phyloP scores from a whole-genome alignment of 2,113 vertebrate species.

The Coregonus clupeaformis region DNA sequence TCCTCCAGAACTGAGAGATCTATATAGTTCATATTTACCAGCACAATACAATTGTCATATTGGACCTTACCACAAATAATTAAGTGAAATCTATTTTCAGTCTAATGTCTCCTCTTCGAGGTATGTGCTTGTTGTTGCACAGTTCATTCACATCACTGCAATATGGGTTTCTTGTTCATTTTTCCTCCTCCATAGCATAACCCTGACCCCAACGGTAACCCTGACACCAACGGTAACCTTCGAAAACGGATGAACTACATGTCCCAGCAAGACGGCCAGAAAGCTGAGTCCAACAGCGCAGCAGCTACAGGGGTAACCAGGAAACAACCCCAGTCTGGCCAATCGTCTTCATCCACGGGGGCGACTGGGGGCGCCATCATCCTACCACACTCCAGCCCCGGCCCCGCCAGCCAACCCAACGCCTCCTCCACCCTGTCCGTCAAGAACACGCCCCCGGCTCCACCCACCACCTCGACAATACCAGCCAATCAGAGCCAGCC shows the following conservation, averaged over 20 bases:
- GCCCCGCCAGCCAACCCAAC: slow-evolving; percentile 83
- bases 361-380: slow-evolving; percentile 67
- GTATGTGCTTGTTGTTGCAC: not conserved
- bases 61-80: too few relatives aligned
- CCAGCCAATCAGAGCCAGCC: not conserved
- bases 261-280: slow-evolving; percentile 38
- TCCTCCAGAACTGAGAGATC: not conserved
- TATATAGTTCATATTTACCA: slow-evolving; percentile 2
- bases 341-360: slow-evolving; percentile 67
- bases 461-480: slow-evolving; percentile 70
- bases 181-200: slow-evolving; percentile 69
- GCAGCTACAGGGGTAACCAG: slow-evolving; percentile 65
- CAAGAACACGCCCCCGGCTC: slow-evolving; percentile 75
- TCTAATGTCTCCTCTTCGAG: not conserved
- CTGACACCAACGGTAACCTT: slow-evolving; percentile 80
- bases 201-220: slow-evolving; percentile 65
- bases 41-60: not conserved
- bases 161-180: not conserved
- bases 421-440: slow-evolving; percentile 76
- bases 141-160: not conserved
- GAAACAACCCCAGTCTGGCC: slow-evolving; percentile 62
- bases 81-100: too few relatives aligned
- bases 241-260: slow-evolving; percentile 88
- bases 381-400: slow-evolving; percentile 84
- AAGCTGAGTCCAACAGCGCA: slow-evolving; percentile 60